Evolutionary conservation across 1,140 invertebrate species (phyloP).

Genomic region (Carposina sasakii): DNA sequence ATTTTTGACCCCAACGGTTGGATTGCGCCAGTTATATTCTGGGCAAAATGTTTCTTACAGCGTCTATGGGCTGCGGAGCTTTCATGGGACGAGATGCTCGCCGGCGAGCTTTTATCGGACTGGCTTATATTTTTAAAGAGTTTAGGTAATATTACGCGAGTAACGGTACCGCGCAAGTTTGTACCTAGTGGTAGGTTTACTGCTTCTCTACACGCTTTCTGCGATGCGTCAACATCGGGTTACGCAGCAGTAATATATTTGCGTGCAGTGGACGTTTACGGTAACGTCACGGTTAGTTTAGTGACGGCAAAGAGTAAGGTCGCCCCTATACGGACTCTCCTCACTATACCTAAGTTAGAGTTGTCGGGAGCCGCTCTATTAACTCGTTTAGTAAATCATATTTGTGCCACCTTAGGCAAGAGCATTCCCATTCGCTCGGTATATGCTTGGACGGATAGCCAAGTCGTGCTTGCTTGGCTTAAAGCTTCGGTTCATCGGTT

Average conservation of each 20-base stretch:
- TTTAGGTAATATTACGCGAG: background rate
- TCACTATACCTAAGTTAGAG: constrained; percentile 17
- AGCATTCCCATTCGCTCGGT: background rate
- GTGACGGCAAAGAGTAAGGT: constrained; percentile 12
- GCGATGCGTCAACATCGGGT: too few relatives aligned
- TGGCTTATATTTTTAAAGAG: constrained; percentile 10
- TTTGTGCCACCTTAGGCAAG: background rate
- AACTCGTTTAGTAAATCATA: constrained; percentile 5
- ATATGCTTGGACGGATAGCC: background rate
- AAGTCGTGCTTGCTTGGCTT: background rate
- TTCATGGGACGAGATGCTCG: constrained; percentile 11
- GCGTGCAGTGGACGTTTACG: too few relatives aligned
- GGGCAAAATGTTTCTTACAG: constrained; percentile 11
- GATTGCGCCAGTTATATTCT: constrained; percentile 13
- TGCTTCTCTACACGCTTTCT: constrained; percentile 14
- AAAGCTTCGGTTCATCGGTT: too few relatives aligned
- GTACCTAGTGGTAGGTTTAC: constrained; percentile 1
- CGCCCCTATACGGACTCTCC: constrained; percentile 12
- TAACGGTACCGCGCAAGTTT: constrained; percentile 14
- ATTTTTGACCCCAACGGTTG: constrained; percentile 21
- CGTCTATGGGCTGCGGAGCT: constrained; percentile 11
- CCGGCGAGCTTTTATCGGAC: constrained; percentile 1
- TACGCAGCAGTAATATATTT: too few relatives aligned
- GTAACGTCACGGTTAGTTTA: constrained; percentile 6
- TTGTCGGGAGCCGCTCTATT: constrained; percentile 12